phyloP scores from a whole-genome alignment of 1,140 invertebrate genomes.

The Archivesica marissinica region DNA sequence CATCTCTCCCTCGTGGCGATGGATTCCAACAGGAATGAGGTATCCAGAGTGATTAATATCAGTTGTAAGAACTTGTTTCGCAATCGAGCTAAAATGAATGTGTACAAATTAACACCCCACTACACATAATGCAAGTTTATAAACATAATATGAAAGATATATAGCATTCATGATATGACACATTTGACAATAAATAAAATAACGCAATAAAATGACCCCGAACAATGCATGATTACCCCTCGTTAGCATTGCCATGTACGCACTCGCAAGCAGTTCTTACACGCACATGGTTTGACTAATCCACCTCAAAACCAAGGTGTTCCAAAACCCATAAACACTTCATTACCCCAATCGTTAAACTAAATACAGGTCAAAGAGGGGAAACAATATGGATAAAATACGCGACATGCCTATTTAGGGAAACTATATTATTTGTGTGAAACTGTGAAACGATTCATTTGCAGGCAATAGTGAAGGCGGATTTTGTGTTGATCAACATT shows the following conservation, averaged over 20 bases:
- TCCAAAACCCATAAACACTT: slow-evolving; percentile 36
- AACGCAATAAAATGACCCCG: slow-evolving; percentile 17
- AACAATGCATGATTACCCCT: slow-evolving; percentile 30
- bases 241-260: slow-evolving; percentile 17
- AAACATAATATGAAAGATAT: no score
- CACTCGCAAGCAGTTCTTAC: not conserved
- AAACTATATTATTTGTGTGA: not conserved
- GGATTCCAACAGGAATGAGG: no score
- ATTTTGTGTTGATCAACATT: slow-evolving; percentile 44
- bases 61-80: no score
- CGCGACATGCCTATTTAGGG: not conserved
- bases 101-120: no score
- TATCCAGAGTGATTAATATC: no score
- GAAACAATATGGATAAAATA: not conserved
- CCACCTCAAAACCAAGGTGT: slow-evolving; percentile 8
- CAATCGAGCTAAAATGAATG: no score
- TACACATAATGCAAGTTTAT: no score
- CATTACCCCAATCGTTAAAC: slow-evolving; percentile 13
- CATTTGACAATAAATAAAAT: not conserved
- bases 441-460: not conserved
- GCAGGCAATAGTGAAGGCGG: no score
- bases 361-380: slow-evolving; percentile 25
- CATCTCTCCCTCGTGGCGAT: no score
- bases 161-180: slow-evolving; percentile 8
- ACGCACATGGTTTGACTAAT: slow-evolving; percentile 36